Conservation (phyloP, 2,113 vertebrate species). For the Dasypus novemcinctus region DNA sequence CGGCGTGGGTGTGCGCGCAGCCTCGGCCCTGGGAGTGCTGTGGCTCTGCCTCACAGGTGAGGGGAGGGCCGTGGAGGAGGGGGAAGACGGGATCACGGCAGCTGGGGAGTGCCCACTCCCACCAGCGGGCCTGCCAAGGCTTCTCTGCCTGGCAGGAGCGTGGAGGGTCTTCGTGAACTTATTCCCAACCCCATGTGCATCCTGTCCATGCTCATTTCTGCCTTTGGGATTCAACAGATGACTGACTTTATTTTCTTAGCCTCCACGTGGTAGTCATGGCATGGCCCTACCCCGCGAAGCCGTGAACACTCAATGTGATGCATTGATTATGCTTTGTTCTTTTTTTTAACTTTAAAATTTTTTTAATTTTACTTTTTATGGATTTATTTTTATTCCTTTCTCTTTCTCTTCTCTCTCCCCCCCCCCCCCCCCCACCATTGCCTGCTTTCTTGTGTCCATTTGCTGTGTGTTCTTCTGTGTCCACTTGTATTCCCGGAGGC, state of each 20-base stretch:
- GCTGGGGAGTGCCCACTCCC: background rate
- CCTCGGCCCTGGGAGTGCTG: slow-evolving; percentile 18
- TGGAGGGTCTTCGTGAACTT: background rate
- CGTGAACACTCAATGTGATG: background rate
- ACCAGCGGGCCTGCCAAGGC: background rate
- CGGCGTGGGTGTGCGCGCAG: background rate
- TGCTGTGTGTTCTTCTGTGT: too few relatives aligned
- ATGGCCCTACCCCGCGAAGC: background rate
- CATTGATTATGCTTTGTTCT: background rate
- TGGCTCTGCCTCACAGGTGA: slow-evolving; percentile 73
- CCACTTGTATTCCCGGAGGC: too few relatives aligned
- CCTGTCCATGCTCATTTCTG: background rate
- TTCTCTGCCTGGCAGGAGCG: background rate
- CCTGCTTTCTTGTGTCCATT: too few relatives aligned
- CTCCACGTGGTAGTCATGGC: background rate
- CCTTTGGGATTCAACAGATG: background rate
- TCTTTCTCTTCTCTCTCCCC: too few relatives aligned
- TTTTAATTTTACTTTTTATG: too few relatives aligned
- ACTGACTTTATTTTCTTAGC: background rate
- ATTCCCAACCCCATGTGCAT: background rate
- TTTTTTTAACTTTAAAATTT: too few relatives aligned
- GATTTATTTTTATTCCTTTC: too few relatives aligned
- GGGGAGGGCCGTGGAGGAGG: background rate
- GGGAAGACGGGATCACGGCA: background rate
- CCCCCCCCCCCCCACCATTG: too few relatives aligned